Evolutionary conservation across 2,797 vertebrate species (phyloP), one percentile per base, ranked within the genome.

Genomic region (Crenichthys baileyi): DNA sequence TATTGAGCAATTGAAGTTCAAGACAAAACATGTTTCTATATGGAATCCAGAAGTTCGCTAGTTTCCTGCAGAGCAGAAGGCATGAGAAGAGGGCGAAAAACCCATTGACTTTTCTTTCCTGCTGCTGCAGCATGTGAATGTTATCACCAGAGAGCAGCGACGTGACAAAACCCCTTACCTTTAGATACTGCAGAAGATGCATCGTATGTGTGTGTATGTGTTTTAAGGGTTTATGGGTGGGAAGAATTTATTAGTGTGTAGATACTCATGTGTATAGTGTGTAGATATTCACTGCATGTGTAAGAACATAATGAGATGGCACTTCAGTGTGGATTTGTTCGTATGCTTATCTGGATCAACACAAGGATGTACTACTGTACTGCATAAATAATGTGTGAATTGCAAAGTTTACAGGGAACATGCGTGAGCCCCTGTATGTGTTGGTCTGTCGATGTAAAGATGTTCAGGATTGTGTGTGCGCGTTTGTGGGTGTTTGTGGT

Each of bases 81-180:
- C 16, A 36, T 36, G 16, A 16, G 18, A 61, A 20, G 46, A 26
- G 36, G 29, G 15, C 18, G n/a, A 65, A 73, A 70, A 58, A 11
- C 50, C 79, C 70, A 77, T 67, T 88, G 87, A 91, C 90, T 90
- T 90, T 91, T 82, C 68, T 79, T 22, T 79, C 67, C 79, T 71
- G 79, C 60, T 50, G 86, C 60, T 80, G 75, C 73, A 67, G 83
- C 75, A 56, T 80, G 78, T 88, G 91, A 93, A 93, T 92, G 93
- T 93, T 93, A 91, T 93, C 91, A 56, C 78, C 36, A 46, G 72
- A 60, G 67, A 90, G 75, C 91, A 92, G 91, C 58, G n/a, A 75
- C 63, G 48, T 15, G 84, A 84, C 82, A 78, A 79, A 79, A 76
- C 81, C 81, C 58, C 72, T 79, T 16, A 39, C 46, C 84, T 79